These are phyloP conservation scores for Chloroceryle aenea DNA, from an alignment of 2,113 vertebrate genomes.

Conservation along the genomic window DNA sequence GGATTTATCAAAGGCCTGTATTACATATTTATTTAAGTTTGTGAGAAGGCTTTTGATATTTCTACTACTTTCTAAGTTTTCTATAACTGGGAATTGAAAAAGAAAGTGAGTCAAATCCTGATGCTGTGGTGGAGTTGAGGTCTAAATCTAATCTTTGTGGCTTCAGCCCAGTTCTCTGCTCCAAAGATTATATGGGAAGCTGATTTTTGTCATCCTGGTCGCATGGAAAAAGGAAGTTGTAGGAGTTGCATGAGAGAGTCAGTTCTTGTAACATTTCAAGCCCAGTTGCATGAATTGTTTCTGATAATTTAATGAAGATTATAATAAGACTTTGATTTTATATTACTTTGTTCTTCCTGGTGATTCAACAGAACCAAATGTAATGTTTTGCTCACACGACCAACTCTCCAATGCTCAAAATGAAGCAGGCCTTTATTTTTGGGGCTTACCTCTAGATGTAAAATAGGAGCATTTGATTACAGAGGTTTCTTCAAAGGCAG, in stretches of 20 bases:
- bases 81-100: not conserved
- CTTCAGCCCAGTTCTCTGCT: not conserved
- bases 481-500: not conserved
- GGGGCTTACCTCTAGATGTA: not conserved
- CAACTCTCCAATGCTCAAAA: not conserved
- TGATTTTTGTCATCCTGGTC: not conserved
- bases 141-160: not conserved
- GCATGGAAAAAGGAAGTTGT: not conserved
- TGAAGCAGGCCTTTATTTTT: not conserved
- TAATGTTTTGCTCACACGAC: not conserved
- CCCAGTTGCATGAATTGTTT: not conserved
- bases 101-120: not conserved
- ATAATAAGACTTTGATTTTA: not conserved
- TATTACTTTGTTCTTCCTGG: not conserved
- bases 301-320: not conserved
- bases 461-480: not conserved
- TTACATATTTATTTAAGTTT: not conserved
- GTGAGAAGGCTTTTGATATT: not conserved
- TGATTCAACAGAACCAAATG: not conserved
- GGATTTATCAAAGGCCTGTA: not conserved
- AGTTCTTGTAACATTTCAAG: not conserved
- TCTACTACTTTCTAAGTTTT: not conserved
- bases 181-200: not conserved
- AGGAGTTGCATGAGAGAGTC: not conserved
- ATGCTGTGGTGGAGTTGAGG: not conserved